A percentile compares a stretch with the other conserved stretches of the same genome.
phyloP scores from a whole-genome alignment of 2,113 vertebrate species.

The Hippocampus abdominalis region DNA sequence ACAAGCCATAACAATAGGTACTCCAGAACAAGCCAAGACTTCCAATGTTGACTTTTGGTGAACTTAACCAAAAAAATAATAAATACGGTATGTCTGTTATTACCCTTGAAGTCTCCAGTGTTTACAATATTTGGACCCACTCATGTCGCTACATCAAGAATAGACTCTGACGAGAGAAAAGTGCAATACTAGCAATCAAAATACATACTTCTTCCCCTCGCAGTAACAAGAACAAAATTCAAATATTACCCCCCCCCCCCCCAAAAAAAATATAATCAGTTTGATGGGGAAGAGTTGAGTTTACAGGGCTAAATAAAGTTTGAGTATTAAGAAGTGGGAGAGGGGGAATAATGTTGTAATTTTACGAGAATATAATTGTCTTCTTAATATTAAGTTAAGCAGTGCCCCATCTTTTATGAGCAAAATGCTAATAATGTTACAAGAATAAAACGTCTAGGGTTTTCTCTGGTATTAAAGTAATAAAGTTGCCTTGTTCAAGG shows the following conservation, averaged over 20 bases:
- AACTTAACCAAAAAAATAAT: neutral
- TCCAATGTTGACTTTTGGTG: neutral
- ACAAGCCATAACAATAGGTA: neutral
- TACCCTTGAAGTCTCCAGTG: neutral
- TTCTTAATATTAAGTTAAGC: too few relatives aligned
- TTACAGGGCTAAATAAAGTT: neutral
- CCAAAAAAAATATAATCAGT: neutral
- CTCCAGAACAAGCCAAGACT: neutral
- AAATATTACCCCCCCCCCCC: neutral
- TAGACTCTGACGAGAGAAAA: neutral
- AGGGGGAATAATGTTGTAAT: too few relatives aligned
- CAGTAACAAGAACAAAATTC: neutral
- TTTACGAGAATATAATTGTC: too few relatives aligned
- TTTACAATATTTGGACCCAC: neutral
- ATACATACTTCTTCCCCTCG: neutral
- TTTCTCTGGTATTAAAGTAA: too few relatives aligned
- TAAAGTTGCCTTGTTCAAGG: too few relatives aligned
- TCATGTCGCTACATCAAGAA: neutral
- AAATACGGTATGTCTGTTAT: neutral
- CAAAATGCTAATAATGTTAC: too few relatives aligned
- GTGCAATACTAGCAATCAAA: neutral
- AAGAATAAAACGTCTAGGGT: too few relatives aligned
- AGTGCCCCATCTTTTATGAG: too few relatives aligned
- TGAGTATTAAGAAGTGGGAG: neutral
- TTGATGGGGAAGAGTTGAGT: neutral